These are phyloP conservation scores for Macrotis lagotis DNA, from an alignment of 2,113 vertebrate genomes.

Conservation along the genomic window DNA sequence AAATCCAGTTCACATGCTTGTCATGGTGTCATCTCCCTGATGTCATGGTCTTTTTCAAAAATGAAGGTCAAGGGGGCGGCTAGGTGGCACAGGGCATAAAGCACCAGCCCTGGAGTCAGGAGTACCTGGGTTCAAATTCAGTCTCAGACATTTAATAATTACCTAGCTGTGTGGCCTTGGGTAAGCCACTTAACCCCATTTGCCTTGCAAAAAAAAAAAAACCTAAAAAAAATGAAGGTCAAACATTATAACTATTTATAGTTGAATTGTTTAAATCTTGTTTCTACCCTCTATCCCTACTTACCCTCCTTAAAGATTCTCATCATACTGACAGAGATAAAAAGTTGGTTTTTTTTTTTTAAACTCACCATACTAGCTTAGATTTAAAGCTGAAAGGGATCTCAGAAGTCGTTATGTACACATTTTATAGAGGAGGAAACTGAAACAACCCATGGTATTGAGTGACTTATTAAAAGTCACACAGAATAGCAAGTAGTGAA, in stretches of 20 bases:
- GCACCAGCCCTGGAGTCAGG: too few relatives aligned
- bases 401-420: background rate
- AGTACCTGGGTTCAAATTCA: too few relatives aligned
- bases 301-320: background rate
- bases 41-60: too few relatives aligned
- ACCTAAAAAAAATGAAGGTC: too few relatives aligned
- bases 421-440: background rate
- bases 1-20: too few relatives aligned
- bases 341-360: background rate
- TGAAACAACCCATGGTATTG: background rate
- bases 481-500: background rate
- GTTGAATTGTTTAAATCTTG: background rate
- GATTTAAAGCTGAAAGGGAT: background rate
- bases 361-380: background rate
- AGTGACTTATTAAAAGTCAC: background rate
- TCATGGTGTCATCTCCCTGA: too few relatives aligned
- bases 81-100: too few relatives aligned
- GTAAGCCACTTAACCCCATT: too few relatives aligned
- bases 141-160: too few relatives aligned
- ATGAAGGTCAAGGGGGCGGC: too few relatives aligned
- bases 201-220: too few relatives aligned
- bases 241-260: conserved; percentile 5
- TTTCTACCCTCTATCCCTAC: background rate
- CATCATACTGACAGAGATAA: background rate
- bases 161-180: too few relatives aligned